phyloP scores from a whole-genome alignment of 1,140 invertebrate species.

The Leptopilina boulardi region DNA sequence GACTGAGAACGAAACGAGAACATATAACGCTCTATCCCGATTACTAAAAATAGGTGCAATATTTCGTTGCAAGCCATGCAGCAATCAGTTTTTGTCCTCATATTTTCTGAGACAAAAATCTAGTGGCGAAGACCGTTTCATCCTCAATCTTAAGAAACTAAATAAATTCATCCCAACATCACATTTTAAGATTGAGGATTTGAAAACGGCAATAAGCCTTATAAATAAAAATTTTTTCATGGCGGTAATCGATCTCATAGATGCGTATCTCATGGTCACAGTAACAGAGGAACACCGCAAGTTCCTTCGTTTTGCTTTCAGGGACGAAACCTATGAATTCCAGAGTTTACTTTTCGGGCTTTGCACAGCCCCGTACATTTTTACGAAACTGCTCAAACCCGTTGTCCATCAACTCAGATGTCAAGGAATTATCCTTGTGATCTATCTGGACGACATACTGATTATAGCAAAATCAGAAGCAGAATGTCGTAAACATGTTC shows the following conservation, averaged over 20 bases:
- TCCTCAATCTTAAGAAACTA: conserved; percentile 32
- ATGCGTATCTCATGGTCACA: background rate
- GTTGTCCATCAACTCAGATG: background rate
- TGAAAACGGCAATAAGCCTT: conserved; percentile 23
- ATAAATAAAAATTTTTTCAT: background rate
- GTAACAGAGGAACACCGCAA: conserved; percentile 8
- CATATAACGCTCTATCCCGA: background rate
- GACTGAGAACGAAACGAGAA: background rate
- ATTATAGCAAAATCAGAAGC: conserved; percentile 15
- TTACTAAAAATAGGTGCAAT: conserved; percentile 35
- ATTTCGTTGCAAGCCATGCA: background rate
- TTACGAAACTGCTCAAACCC: conserved; percentile 36
- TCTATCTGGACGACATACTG: conserved; percentile 34
- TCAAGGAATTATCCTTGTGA: background rate
- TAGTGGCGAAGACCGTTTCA: too few relatives aligned
- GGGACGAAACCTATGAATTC: background rate
- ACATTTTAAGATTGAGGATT: conserved; percentile 33
- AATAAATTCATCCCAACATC: conserved; percentile 43
- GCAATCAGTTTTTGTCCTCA: conserved; percentile 34
- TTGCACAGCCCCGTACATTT: conserved; percentile 12
- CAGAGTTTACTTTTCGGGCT: conserved; percentile 13
- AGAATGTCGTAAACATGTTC: conserved; percentile 6
- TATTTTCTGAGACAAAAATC: conserved; percentile 33
- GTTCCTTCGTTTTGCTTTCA: conserved; percentile 14
- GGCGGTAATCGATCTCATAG: background rate